Base-by-base conservation (phyloP, 2,888 invertebrate genomes). In the Strigamia crassipes region DNA sequence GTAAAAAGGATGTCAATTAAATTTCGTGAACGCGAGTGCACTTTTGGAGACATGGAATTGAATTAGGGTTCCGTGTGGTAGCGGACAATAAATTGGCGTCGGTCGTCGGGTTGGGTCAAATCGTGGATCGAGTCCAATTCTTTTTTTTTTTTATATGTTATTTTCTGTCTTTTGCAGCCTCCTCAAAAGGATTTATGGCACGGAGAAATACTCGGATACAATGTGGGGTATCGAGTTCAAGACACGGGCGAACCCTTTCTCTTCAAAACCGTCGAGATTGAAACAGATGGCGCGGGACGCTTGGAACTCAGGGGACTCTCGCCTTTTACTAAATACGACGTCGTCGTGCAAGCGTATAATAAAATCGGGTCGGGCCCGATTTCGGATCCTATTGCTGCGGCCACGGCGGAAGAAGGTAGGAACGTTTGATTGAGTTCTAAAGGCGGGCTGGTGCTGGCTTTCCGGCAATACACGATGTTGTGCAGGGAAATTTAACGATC, bases 311-410 rank as follows among this genome's bases (percentile, higher is more conserved):
- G 82, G 15, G 77, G 56, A 42, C 82, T 83, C 18, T 73, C 51
- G 34, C 78, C 81, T n/a, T 83, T 79, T 79, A 83, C 83, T 27
- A 82, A 81, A 46, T 83, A 83, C 31, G 83, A 83, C 38, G 81
- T 83, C 15, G 79, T 83, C 41, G 82, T 83, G 27, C 83, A 83
- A 41, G 83, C 83, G 10, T 83, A 83, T 38, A 83, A 83, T 79
- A 61, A 82, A 34, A 23, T 81, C 18, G 83, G 83, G n/a, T 78
- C 83, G 41, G 83, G 83, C 0, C 83, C 83, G n/a, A 42, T 79
- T 41, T 83, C 82, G 12, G 83, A 83, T 12, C 79, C 82, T 13
- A 46, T 82, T 41, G 82, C 81, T 18, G 81, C 80, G 21, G 56
- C 66, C 13, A 83, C 83, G n/a, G 78, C 83, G 18, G 83, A 83